Conservation (phyloP, 1,140 invertebrate genomes). For the Drosophila pseudoobscura region DNA sequence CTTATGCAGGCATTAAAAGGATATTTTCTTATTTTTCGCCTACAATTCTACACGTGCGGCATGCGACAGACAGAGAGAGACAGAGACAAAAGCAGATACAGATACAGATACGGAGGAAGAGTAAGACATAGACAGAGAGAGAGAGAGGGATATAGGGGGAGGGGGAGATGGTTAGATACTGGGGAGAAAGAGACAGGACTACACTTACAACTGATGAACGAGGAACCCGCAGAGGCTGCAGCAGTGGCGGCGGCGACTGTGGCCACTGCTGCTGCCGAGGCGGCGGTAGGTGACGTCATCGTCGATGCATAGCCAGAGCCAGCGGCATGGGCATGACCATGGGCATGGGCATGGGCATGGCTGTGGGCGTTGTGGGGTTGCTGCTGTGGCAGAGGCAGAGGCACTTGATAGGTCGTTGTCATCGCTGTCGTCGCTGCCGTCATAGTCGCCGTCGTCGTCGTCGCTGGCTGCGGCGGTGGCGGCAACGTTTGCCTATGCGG, state of each 20-base stretch:
- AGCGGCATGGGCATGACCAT: slow-evolving; percentile 14
- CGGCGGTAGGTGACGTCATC: slow-evolving; percentile 39
- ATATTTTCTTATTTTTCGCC: slow-evolving; percentile 11
- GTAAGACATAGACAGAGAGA: not conserved
- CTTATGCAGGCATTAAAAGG: slow-evolving; percentile 14
- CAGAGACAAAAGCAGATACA: slow-evolving; percentile 11
- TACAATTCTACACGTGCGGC: slow-evolving; percentile 46
- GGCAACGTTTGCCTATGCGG: slow-evolving; percentile 82
- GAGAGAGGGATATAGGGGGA: not conserved
- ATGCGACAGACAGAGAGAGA: slow-evolving; percentile 28
- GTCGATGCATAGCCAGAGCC: slow-evolving; percentile 17
- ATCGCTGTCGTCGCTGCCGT: slow-evolving; percentile 22
- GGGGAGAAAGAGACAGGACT: slow-evolving; percentile 39
- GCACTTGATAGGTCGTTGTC: slow-evolving; percentile 56
- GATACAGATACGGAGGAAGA: not conserved
- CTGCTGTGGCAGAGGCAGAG: slow-evolving; percentile 41
- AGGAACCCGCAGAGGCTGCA: slow-evolving; percentile 46
- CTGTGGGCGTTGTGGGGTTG: slow-evolving; percentile 9
- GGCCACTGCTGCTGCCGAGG: slow-evolving; percentile 31
- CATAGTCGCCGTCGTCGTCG: slow-evolving; percentile 24
- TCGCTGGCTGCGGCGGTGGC: not conserved
- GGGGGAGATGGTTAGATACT: slow-evolving; percentile 10
- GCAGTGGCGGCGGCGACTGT: slow-evolving; percentile 37
- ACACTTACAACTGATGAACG: slow-evolving; percentile 82
- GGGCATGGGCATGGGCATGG: slow-evolving; percentile 30